Base-by-base conservation (phyloP, 2,888 invertebrate species). In the Shargacucullia verbasci region DNA sequence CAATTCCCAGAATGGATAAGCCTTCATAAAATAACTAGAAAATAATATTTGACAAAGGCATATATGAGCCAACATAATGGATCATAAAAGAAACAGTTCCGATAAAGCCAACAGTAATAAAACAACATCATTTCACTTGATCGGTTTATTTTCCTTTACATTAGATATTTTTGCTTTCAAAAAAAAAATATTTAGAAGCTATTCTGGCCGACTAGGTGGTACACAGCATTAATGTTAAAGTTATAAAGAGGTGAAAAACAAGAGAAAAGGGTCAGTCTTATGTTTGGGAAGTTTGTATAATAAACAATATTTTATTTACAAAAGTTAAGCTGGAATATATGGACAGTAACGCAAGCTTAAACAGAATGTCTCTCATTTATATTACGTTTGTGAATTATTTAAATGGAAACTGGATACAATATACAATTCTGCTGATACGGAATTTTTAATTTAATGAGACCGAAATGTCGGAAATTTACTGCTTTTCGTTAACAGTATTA, bases 191-290 rank as follows among this genome's bases (percentile, higher is more conserved):
- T 86, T 87, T 83, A 84, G 83, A 91, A 92, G 92, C 92, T 90
- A 90, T 88, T 77, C 67, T 78, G 82, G 83, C 84, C 82, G 85
- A 87, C 90, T 90, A 90, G 84, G 77, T 84, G 79, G 83, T 89
- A 89, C 81, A 91, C 83, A 91, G 87, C 86, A 83, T 88, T 88
- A 87, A 64, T 33, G 49, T 69, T 76, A 64, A 62, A 87, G 81
- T 84, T 86, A 89, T 81, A 90, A 89, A 90, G 87, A 91, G 87
- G 89, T 90, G 81, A 85, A 92, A 91, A 94, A 91, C 83, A 91
- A 93, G 92, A 92, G 87, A 90, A 91, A 93, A 91, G 93, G 94
- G 89, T 94, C 94, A 94, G 94, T 94, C 94, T 94, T 94, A 93
- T 94, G 85, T 92, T 93, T 92, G 94, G 94, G 92, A 93, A 93